Base-by-base conservation (phyloP, 2,113 vertebrate species). In the Callithrix jacchus region DNA sequence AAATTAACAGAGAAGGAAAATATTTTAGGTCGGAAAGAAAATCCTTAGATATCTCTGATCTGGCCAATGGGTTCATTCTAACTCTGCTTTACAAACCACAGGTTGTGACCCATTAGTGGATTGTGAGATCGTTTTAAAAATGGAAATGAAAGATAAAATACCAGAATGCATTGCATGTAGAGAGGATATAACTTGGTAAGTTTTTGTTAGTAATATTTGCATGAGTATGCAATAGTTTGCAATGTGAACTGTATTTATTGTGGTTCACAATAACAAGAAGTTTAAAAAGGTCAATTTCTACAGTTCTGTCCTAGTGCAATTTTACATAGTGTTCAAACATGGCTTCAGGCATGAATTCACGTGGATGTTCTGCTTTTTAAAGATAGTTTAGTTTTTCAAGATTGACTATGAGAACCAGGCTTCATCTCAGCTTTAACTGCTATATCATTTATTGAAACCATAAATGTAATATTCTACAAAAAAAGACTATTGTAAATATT, bases 1-100 rank as follows among this genome's bases (percentile, higher is more conserved):
- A 86, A 95, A 89, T 89, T 88, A 74, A 80, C 47, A 81, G 18
- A 79, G 32, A 92, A 84, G 37, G 54, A 80, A 96, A 80, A 52
- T 88, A 68, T 58, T 87, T 87, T 56, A 93, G 56, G 9, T 32
- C 25, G 40, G 32, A 94, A 82, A 89, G 64, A 94, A 79, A 95
- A 56, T 47, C 54, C 70, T 87, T 23, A 21, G 37, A 5, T 86
- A 64, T 66, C 56, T 73, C 61, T 89, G 45, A 87, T 77, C 23
- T 73, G 49, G 20, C 68, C 58, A 76, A 12, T 49, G 49, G 30
- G 47, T 73, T 84, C 40, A 17, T 9, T 49, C 49, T 61, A 84
- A 54, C 25, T 30, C 42, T 45, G 84, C 37, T 80, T 91, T 88
- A 58, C 20, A 64, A 76, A 93, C n/a, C 42, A 13, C 45, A 81